Conservation (phyloP, 2,888 invertebrate species). For the Eubasilissa splendida region DNA sequence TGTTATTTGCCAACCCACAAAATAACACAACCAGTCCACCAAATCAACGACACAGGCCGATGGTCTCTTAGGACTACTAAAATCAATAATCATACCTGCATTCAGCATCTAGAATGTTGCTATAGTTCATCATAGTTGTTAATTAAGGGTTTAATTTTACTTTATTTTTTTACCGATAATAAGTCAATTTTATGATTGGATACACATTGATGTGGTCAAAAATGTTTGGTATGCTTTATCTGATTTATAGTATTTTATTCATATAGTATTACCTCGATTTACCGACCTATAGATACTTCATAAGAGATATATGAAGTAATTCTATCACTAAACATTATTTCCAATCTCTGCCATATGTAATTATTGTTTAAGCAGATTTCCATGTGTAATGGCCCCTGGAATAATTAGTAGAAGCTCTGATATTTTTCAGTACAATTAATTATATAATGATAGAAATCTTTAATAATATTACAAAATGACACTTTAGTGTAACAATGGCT, state of each 20-base stretch:
- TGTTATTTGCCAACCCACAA: slow-evolving; percentile 82
- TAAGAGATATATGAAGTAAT: no score
- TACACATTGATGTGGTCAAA: slow-evolving; percentile 1
- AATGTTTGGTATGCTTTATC: slow-evolving; percentile 18
- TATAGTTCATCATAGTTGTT: neutral
- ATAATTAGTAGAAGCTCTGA: no score
- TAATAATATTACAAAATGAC: no score
- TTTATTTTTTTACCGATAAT: slow-evolving; percentile 31
- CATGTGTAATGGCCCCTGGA: no score
- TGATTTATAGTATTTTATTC: neutral
- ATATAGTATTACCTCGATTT: neutral
- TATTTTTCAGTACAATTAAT: no score
- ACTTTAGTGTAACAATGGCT: no score
- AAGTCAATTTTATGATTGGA: slow-evolving; percentile 15
- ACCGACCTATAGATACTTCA: neutral
- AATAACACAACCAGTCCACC: slow-evolving; percentile 60
- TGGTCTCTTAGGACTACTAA: slow-evolving; percentile 65
- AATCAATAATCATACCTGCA: slow-evolving; percentile 26
- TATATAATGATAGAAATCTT: no score
- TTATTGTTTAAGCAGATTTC: no score
- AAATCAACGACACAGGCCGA: slow-evolving; percentile 64
- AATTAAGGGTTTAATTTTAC: slow-evolving; percentile 9
- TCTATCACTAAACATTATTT: no score
- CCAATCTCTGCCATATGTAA: no score
- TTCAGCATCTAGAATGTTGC: slow-evolving; percentile 18